A percentile compares a stretch with the other conserved stretches of the same genome.
Evolutionary conservation across 1,140 invertebrate genomes (phyloP).

Genomic region (Macrobrachium rosenbergii): DNA sequence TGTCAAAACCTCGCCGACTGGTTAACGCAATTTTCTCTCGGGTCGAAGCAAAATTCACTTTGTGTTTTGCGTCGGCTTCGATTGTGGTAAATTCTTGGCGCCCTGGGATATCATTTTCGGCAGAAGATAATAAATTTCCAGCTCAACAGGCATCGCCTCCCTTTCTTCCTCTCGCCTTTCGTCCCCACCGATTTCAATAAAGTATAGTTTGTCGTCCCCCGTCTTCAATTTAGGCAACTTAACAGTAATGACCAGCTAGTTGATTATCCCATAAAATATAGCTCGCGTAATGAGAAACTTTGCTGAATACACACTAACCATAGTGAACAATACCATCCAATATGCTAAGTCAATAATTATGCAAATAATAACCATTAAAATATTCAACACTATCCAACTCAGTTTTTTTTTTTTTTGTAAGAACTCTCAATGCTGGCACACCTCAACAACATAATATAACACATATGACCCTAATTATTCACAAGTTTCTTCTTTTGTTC

Average conservation of each 20-base stretch:
- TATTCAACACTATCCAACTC: constrained; percentile 28
- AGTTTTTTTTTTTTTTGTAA: constrained; percentile 2
- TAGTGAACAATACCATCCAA: constrained; percentile 16
- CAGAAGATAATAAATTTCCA: too few relatives aligned
- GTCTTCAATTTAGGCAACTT: not conserved
- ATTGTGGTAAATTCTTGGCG: too few relatives aligned
- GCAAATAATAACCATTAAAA: constrained; percentile 18
- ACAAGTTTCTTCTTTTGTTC: constrained; percentile 54
- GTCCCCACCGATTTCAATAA: too few relatives aligned
- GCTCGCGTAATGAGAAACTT: not conserved
- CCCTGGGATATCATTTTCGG: too few relatives aligned
- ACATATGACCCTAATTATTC: constrained; percentile 53
- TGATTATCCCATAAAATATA: not conserved
- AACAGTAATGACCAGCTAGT: not conserved
- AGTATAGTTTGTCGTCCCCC: too few relatives aligned
- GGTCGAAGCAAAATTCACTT: too few relatives aligned
- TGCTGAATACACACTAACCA: not conserved
- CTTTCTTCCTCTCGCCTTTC: too few relatives aligned
- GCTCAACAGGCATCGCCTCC: too few relatives aligned
- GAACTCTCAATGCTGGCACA: constrained; percentile 24
- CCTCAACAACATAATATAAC: constrained; percentile 50
- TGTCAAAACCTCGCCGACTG: too few relatives aligned
- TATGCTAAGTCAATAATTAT: constrained; percentile 21
- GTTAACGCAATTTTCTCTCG: too few relatives aligned
- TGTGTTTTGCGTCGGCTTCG: too few relatives aligned